phyloP scores from a whole-genome alignment of 37 sponge, comb jelly and placozoan species.

The Oopsacas minuta region DNA sequence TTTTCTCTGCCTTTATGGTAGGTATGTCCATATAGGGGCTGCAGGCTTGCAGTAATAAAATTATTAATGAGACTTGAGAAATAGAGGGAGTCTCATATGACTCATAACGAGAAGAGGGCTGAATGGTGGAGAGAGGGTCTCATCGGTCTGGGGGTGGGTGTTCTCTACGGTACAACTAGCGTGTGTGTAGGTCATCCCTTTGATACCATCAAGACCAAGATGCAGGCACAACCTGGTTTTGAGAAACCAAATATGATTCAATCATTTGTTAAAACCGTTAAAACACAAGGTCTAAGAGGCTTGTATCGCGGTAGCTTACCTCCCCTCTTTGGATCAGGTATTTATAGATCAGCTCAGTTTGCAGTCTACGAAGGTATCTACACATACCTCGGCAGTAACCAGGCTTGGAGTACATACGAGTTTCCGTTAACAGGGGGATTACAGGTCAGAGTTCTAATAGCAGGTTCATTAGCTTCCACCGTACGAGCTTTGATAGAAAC shows the following conservation, averaged over 20 bases:
- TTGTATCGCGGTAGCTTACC: slow-evolving; percentile 82
- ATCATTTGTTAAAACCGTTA: slow-evolving; percentile 58
- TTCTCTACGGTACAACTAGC: slow-evolving; percentile 94
- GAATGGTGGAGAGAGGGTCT: slow-evolving; percentile 82
- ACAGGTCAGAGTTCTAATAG: slow-evolving; percentile 55
- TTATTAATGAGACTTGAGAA: too few species aligned
- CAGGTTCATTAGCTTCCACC: slow-evolving; percentile 63
- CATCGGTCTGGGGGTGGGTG: slow-evolving; percentile 81
- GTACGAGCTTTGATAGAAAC: slow-evolving; percentile 84
- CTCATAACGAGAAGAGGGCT: slow-evolving; percentile 79
- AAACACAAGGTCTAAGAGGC: slow-evolving; percentile 59
- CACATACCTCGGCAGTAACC: slow-evolving; percentile 36
- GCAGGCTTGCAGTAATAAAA: too few species aligned
- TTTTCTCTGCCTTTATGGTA: too few species aligned
- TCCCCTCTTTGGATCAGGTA: slow-evolving; percentile 85
- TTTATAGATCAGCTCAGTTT: slow-evolving; percentile 89
- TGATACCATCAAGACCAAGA: slow-evolving; percentile 98
- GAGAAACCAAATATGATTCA: slow-evolving; percentile 60
- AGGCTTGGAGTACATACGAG: slow-evolving; percentile 28
- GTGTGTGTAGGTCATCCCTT: slow-evolving; percentile 92
- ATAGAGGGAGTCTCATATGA: too few species aligned
- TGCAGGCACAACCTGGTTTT: slow-evolving; percentile 94
- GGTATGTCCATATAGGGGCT: too few species aligned
- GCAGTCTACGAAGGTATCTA: slow-evolving; percentile 88
- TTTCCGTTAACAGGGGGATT: slow-evolving; percentile 63